Conservation (phyloP, 2,888 invertebrate genomes). For the Smittia sp. region DNA sequence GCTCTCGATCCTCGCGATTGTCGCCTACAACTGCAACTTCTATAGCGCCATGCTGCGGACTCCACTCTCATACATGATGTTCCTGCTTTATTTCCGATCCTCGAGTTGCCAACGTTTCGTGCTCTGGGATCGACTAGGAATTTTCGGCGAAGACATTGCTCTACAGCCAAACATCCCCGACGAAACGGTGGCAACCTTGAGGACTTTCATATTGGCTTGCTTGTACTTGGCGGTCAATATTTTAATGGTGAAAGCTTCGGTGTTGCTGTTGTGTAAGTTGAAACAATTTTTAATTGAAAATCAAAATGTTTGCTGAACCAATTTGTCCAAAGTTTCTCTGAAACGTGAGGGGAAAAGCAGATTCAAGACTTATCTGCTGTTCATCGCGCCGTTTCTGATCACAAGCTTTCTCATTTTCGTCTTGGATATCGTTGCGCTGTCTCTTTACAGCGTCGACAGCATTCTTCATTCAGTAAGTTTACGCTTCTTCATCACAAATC, state of each 20-base stretch:
- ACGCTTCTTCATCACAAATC: no score
- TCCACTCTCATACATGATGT: neutral
- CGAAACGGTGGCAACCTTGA: neutral
- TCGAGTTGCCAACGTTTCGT: neutral
- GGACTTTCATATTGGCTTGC: neutral
- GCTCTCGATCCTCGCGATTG: neutral
- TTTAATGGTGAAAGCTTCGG: neutral
- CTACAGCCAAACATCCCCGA: neutral
- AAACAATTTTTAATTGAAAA: no score
- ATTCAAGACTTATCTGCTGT: neutral
- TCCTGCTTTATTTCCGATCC: slow-evolving; percentile 18
- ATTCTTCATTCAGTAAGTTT: slow-evolving; percentile 16
- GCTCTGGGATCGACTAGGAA: neutral
- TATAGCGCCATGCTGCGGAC: neutral
- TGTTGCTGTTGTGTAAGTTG: neutral
- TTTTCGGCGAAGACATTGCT: neutral
- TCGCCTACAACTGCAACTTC: neutral
- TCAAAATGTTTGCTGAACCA: neutral
- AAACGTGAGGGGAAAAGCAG: neutral
- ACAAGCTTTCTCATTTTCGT: neutral
- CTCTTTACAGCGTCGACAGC: neutral
- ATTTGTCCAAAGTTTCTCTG: neutral
- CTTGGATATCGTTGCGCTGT: neutral
- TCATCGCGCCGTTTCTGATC: neutral
- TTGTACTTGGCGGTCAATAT: neutral